Evolutionary conservation across 2,797 vertebrate genomes (phyloP).

Genomic region (Mus spretus): DNA sequence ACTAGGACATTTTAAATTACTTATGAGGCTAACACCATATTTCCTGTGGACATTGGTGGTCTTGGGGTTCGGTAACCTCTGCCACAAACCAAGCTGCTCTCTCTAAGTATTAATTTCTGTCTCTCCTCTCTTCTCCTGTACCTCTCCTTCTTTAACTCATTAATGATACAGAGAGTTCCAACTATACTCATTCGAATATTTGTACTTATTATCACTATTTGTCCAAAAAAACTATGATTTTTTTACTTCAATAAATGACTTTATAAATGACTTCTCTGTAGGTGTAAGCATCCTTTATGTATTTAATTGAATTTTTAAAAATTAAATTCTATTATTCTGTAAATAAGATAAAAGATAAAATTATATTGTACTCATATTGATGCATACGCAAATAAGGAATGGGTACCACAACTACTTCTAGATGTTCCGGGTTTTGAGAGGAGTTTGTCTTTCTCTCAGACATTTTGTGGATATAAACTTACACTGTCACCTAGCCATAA

Average conservation of each 20-base stretch:
- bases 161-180: not conserved
- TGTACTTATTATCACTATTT: not conserved
- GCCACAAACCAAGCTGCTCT: not conserved
- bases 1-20: constrained; percentile 29
- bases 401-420: not conserved
- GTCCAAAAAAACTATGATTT: not conserved
- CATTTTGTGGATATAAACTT: not conserved
- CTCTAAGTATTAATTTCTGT: not conserved
- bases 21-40: not conserved
- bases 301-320: not conserved
- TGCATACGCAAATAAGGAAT: constrained; percentile 16
- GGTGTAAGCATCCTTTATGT: not conserved
- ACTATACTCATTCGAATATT: not conserved
- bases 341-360: constrained; percentile 15
- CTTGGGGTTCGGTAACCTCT: not conserved
- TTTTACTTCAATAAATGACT: constrained; percentile 32
- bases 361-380: not conserved
- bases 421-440: not conserved
- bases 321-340: constrained; percentile 42
- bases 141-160: not conserved
- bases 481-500: not conserved
- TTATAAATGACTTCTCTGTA: not conserved
- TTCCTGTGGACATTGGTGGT: not conserved
- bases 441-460: constrained; percentile 1
- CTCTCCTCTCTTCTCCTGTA: not conserved